Evolutionary conservation across 2,113 vertebrate genomes (phyloP), one percentile per base, ranked within the genome.

Genomic region (Malurus melanocephalus): DNA sequence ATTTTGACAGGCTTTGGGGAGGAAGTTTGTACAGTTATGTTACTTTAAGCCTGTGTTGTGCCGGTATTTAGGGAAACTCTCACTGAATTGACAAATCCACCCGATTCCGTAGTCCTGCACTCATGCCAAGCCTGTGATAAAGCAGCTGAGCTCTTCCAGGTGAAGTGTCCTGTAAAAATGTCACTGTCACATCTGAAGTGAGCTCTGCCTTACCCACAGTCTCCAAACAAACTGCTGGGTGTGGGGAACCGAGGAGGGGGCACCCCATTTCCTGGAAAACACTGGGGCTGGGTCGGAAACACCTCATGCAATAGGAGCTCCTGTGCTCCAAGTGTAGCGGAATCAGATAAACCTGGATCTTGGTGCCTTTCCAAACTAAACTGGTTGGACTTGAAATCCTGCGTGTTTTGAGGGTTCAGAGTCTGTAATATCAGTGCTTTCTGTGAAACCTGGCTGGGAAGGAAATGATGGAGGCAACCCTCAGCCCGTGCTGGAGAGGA

Each of bases 51-150:
- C 28, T 16, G 4, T 2, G 0, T 38, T 56, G 38, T 64, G 71
- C 52, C 13, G 0, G 30, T 74, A 43, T 68, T 81, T 20, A 32
- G 24, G 79, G 61, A 60, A 67, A 35, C 23, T 82, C 35, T 67
- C 20, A 0, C 13, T 64, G 65, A 15, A 23, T 26, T 59, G 45
- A 60, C 14, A 48, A 22, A 32, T 43, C 57, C 61, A 10, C 49
- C 32, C 15, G 5, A 2, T 32, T 53, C 33, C 0, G 0, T 9
- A 11, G 32, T 15, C n/a, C 22, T 87, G 66, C 60, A 71, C 13
- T 55, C 19, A 6, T 15, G 30, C 11, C 46, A 60, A 81, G 16
- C 48, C 78, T 53, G 40, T 49, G 17, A 33, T 26, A 22, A 59
- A 88, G 24, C 40, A 53, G 22, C 67, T 51, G 46, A 87, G 42